Percentiles rank a stretch among this genome's conserved stretches.
Conservation (phyloP, 2,888 invertebrate genomes). For the Plebejus anna region DNA sequence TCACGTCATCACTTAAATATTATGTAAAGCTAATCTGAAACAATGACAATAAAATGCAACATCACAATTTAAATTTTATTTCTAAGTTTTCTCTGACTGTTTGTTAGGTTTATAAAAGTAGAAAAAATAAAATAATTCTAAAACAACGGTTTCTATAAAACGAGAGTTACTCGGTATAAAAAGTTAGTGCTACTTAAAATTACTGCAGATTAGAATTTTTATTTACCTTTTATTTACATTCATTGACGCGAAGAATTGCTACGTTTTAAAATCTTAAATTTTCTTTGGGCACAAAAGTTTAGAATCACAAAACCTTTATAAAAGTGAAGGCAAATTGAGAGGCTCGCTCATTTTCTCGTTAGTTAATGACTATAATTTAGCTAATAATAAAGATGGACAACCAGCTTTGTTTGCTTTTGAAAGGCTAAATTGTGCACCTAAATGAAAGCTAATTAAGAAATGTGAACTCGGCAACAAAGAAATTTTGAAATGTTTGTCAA, state of each 20-base stretch:
- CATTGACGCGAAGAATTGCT: not conserved
- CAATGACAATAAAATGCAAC: not conserved
- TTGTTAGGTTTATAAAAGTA: not conserved
- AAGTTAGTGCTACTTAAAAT: conserved; percentile 6
- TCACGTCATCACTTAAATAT: not conserved
- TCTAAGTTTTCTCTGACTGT: not conserved
- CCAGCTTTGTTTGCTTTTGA: conserved; percentile 66
- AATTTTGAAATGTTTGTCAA: conserved; percentile 23
- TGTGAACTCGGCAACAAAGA: conserved; percentile 56
- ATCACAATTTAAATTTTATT: not conserved
- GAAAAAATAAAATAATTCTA: not conserved
- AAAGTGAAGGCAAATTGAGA: conserved; percentile 59
- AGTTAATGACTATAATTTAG: conserved; percentile 74
- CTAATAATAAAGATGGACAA: conserved; percentile 74
- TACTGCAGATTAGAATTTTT: conserved; percentile 15
- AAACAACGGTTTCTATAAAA: not conserved
- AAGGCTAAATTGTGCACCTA: conserved; percentile 66
- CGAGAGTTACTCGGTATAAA: not conserved
- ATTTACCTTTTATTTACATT: conserved; percentile 6
- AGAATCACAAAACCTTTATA: conserved; percentile 54
- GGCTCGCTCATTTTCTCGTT: conserved; percentile 60
- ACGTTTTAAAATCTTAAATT: conserved; percentile 35
- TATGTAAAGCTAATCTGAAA: not conserved
- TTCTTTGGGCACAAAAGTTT: conserved; percentile 47
- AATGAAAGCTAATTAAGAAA: conserved; percentile 69